Evolutionary conservation across 2,797 vertebrate genomes (phyloP), one percentile per base, ranked within the genome.

Genomic region (Etheostoma perlongum): DNA sequence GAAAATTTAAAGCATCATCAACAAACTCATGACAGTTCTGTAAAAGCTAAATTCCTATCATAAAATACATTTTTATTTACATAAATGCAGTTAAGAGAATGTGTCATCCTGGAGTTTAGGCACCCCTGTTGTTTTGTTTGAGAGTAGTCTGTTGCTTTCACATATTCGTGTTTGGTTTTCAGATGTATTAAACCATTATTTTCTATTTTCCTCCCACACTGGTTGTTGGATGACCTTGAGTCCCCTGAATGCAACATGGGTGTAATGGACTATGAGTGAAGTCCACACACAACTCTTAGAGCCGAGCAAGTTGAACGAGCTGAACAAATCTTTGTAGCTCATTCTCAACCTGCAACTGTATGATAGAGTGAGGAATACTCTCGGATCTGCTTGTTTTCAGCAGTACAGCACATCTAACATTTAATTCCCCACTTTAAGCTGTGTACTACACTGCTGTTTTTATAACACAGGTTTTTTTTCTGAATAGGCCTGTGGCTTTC

Each of bases 401-500:
- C 77, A 76, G 54, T 52, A 48, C 60, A 55, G 40, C 53, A 74
- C 51, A 57, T 68, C 51, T 79, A 62, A 62, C 36, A 46, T 83
- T 86, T 83, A 82, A 82, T 85, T 83, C 61, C n/a, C 60, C 71
- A 74, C 33, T 78, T 63, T 79, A 67, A 81, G 83, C 79, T 71
- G 48, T 54, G 55, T 11, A 25, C 65, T 70, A 82, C 63, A 64
- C 69, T 51, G 59, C 72, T 76, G 67, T 78, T 81, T 84, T 84
- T 65, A 77, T 21, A 85, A 62, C 67, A 44, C 61, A 49, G 72
- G 82, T 79, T 87, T 87, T 83, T 87, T 86, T 40, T 40, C 10
- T 87, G 87, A 90, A 84, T 73, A 76, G 81, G 68, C 59, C 55
- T 55, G 58, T 83, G 78, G 85, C 82, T 92, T 85, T 90, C 18